A percentile compares a stretch with the other conserved stretches of the same genome.
Evolutionary conservation across 1,140 invertebrate species (phyloP).

Genomic region (Hesperophylax magnus): DNA sequence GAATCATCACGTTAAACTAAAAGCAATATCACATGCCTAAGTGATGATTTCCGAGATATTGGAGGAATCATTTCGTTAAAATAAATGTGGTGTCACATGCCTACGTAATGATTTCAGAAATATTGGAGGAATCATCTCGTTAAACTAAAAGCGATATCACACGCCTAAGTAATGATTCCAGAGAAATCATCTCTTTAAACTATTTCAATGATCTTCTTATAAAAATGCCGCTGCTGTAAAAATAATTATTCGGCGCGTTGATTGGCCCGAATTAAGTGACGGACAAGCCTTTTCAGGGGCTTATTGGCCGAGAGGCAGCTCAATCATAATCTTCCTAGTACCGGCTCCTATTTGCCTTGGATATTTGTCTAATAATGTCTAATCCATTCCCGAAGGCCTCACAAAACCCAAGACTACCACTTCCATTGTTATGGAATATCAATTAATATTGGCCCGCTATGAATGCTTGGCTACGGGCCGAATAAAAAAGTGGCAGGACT

Average conservation of each 20-base stretch:
- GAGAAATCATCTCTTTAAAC: no score
- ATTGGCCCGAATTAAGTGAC: slow-evolving; percentile 49
- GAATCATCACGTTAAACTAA: no score
- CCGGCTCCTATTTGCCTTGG: slow-evolving; percentile 16
- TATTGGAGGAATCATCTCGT: no score
- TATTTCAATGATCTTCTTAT: background rate
- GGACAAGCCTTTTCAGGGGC: slow-evolving; percentile 49
- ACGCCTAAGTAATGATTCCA: no score
- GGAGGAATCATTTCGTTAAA: no score
- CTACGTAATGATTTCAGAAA: no score
- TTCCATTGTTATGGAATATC: slow-evolving; percentile 39
- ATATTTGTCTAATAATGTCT: slow-evolving; percentile 38
- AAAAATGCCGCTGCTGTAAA: slow-evolving; percentile 34
- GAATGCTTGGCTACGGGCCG: slow-evolving; percentile 3
- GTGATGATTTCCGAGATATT: no score
- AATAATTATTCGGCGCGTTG: slow-evolving; percentile 39
- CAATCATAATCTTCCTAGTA: background rate
- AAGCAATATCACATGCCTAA: no score
- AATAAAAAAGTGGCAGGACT: slow-evolving; percentile 28
- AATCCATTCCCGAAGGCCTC: slow-evolving; percentile 21
- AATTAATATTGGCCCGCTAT: slow-evolving; percentile 26
- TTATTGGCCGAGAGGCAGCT: slow-evolving; percentile 45
- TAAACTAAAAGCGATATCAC: no score
- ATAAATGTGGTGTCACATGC: no score
- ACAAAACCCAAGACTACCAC: slow-evolving; percentile 27